These are phyloP conservation scores for Macrobrachium nipponense DNA, from an alignment of 1,140 invertebrate genomes.

Conservation along the genomic window DNA sequence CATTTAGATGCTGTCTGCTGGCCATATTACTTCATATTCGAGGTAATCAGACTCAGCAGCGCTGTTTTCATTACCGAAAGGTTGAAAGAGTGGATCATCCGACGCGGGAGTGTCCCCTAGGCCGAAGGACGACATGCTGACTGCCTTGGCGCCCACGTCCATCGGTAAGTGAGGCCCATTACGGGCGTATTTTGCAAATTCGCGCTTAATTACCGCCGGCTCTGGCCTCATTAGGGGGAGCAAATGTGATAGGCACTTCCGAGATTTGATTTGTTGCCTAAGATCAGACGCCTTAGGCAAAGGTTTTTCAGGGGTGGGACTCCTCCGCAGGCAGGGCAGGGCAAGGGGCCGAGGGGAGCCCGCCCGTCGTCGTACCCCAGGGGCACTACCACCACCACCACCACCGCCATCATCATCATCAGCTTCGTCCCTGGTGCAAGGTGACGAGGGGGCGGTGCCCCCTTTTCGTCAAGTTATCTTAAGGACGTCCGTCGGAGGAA, in stretches of 20 bases:
- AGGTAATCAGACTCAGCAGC: constrained; percentile 58
- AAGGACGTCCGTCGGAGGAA: too few relatives aligned
- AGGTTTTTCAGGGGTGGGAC: constrained; percentile 9
- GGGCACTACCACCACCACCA: not conserved
- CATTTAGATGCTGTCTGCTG: constrained; percentile 64
- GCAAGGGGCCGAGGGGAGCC: too few relatives aligned
- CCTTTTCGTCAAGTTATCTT: too few relatives aligned
- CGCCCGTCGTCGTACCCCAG: too few relatives aligned
- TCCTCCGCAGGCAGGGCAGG: not conserved
- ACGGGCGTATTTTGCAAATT: constrained; percentile 57
- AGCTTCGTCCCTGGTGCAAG: too few relatives aligned
- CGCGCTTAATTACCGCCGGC: constrained; percentile 59
- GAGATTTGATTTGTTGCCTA: constrained; percentile 63
- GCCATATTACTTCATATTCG: constrained; percentile 64
- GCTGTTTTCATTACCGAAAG: constrained; percentile 60
- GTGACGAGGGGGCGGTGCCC: too few relatives aligned
- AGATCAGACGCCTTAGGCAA: constrained; percentile 40
- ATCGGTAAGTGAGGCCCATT: constrained; percentile 51
- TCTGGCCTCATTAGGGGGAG: constrained; percentile 58
- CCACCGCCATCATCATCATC: too few relatives aligned
- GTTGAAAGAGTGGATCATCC: constrained; percentile 41
- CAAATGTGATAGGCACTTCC: constrained; percentile 62
- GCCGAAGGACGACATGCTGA: constrained; percentile 39
- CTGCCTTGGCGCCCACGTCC: constrained; percentile 42
- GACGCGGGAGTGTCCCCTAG: not conserved